Conservation (phyloP, 1,140 invertebrate species). For the Bombyx mandarina region DNA sequence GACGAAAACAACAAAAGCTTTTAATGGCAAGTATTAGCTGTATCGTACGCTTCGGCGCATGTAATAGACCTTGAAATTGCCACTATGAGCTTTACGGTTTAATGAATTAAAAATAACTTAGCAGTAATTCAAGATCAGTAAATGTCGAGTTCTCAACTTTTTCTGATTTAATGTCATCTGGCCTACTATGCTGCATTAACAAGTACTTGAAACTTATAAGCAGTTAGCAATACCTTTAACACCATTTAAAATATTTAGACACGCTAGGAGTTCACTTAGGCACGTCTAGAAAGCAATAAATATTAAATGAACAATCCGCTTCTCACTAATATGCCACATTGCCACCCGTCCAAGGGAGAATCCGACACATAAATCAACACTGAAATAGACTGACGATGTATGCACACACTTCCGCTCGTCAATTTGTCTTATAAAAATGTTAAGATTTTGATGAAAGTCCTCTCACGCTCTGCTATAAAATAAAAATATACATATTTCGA, state of each 20-base stretch:
- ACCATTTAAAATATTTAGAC: no score
- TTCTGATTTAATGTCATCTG: no score
- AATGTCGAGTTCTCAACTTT: no score
- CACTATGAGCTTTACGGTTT: background rate
- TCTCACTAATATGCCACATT: constrained; percentile 56
- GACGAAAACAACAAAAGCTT: constrained; percentile 45
- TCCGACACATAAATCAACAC: constrained; percentile 56
- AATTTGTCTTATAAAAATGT: constrained; percentile 45
- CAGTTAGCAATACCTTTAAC: no score
- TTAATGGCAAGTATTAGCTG: constrained; percentile 60
- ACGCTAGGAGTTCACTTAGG: constrained; percentile 21
- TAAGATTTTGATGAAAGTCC: constrained; percentile 46
- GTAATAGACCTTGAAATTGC: constrained; percentile 61
- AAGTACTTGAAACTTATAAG: no score
- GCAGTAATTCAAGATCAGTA: no score
- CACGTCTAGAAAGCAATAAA: constrained; percentile 44
- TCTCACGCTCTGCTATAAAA: constrained; percentile 34
- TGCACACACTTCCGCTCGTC: constrained; percentile 46
- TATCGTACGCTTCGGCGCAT: constrained; percentile 33
- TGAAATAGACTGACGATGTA: constrained; percentile 56
- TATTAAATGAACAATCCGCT: constrained; percentile 49
- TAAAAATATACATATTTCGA: constrained; percentile 23
- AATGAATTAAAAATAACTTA: no score
- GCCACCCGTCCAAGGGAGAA: constrained; percentile 40
- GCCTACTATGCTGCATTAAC: no score